Percentiles rank a stretch among this genome's conserved stretches.
phyloP scores from a whole-genome alignment of 1,140 invertebrate species.

The Idris sp. region DNA sequence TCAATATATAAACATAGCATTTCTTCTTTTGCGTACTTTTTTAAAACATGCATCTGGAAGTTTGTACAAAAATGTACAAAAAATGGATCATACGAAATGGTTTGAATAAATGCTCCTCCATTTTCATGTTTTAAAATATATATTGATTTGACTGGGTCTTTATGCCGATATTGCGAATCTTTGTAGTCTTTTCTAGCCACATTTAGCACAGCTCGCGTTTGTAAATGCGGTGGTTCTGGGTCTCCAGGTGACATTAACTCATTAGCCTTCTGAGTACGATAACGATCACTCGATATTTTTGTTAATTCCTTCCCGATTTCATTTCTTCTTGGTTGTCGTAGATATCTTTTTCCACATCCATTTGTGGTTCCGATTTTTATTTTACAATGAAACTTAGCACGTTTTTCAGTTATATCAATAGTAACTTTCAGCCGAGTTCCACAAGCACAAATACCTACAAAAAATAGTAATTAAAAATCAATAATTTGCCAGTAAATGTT shows the following conservation, averaged over 20 bases:
- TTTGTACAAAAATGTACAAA: conserved; percentile 24
- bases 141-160: conserved; percentile 25
- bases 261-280: conserved; percentile 20
- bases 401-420: neutral
- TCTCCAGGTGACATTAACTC: conserved; percentile 44
- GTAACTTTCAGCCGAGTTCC: too few species aligned
- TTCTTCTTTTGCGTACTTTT: conserved; percentile 23
- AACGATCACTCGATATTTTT: conserved; percentile 4
- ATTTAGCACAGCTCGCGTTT: conserved; percentile 4
- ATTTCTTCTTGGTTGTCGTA: neutral
- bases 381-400: neutral
- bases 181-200: conserved; percentile 2
- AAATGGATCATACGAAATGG: conserved; percentile 31
- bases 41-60: conserved; percentile 27
- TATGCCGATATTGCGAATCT: conserved; percentile 5
- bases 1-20: conserved; percentile 26
- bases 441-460: too few species aligned
- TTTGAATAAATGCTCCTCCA: conserved; percentile 11
- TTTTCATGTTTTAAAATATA: conserved; percentile 4
- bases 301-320: neutral
- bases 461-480: too few species aligned
- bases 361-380: neutral
- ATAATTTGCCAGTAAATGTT: too few species aligned
- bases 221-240: conserved; percentile 33
- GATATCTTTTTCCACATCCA: neutral